A percentile compares a stretch with the other conserved stretches of the same genome.
These are phyloP conservation scores for Cosmia trapezina DNA, from an alignment of 2,888 invertebrate species.

Conservation along the genomic window DNA sequence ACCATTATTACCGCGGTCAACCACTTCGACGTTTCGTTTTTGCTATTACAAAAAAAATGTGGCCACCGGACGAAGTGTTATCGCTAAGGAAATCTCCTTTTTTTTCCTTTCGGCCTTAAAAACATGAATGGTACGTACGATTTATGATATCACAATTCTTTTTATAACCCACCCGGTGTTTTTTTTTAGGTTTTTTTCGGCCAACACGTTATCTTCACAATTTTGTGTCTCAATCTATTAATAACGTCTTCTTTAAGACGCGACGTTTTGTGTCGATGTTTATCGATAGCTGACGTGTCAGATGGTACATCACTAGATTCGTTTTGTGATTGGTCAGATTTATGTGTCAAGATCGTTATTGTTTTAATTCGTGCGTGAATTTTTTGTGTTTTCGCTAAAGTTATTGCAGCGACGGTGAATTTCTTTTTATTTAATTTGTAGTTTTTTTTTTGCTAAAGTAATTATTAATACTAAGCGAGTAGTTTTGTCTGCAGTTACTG, in stretches of 20 bases:
- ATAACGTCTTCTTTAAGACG: conserved; percentile 87
- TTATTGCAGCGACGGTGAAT: conserved; percentile 17
- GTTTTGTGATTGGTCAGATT: conserved; percentile 60
- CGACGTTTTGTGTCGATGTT: conserved; percentile 81
- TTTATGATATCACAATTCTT: conserved; percentile 89
- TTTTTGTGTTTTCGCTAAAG: conserved; percentile 28
- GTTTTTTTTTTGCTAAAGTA: neutral
- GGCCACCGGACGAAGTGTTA: conserved; percentile 87
- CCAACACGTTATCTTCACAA: conserved; percentile 82
- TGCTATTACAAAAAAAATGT: conserved; percentile 75
- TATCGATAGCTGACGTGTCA: conserved; percentile 77
- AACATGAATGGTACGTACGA: conserved; percentile 89
- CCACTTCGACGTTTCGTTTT: conserved; percentile 72
- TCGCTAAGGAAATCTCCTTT: conserved; percentile 87
- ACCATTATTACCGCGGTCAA: conserved; percentile 65
- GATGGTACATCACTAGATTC: conserved; percentile 73
- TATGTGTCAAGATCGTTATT: conserved; percentile 58
- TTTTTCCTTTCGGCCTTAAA: conserved; percentile 78
- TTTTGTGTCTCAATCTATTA: conserved; percentile 90
- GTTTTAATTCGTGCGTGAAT: conserved; percentile 44
- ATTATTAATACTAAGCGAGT: conserved; percentile 4
- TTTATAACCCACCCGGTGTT: conserved; percentile 84
- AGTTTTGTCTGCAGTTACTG: conserved; percentile 23
- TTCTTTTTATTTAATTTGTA: conserved; percentile 18
- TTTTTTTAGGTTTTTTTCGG: conserved; percentile 74